Evolutionary conservation across 1,140 invertebrate genomes (phyloP), one percentile per base, ranked within the genome.

Genomic region (Neodiprion pinetum): DNA sequence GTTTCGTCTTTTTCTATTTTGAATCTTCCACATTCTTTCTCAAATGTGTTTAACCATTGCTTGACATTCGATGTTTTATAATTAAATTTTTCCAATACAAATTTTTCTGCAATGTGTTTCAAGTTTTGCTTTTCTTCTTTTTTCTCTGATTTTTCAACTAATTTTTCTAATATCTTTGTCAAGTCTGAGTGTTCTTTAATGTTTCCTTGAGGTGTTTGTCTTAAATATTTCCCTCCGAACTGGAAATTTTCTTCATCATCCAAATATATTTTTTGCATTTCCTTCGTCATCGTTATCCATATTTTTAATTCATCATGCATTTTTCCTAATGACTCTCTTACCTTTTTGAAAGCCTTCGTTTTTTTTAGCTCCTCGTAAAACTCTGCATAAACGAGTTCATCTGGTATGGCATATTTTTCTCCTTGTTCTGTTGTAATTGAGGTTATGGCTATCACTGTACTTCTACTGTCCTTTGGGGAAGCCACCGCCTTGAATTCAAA

Each of bases 201-300:
- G 28, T 28, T 28, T 5, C 5, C 28, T 28, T 1, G 28, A 5
- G 1, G 1, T 47, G 21, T 17, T 50, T 72, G 61, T 28, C n/a
- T 48, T 21, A 67, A 67, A 66, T 21, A 76, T 49, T 47, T 12
- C 7, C 66, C 69, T 21, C 4, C 8, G 40, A 76, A 66, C 48
- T 40, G 21, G 70, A 76, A n/a, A 70, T 73, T 76, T 1, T 48
- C 75, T 7, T 73, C 67, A 4, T 76, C 75, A 76, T 76, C 72
- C 9, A 76, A 28, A 28, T 28, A 28, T 28, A 28, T 28, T 5
- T 28, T 28, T 28, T 28, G 28, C 28, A 28, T 2, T 28, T 28
- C 28, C 5, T 28, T 28, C 5, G 28, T 28, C 5, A 28, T 28
- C 28, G 28, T 28, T 28, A 28, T 28, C 1, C 28, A 28, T 3